Evolutionary conservation across 2,797 vertebrate genomes (phyloP), one percentile per base, ranked within the genome.

Genomic region (Halcyon smyrnensis): DNA sequence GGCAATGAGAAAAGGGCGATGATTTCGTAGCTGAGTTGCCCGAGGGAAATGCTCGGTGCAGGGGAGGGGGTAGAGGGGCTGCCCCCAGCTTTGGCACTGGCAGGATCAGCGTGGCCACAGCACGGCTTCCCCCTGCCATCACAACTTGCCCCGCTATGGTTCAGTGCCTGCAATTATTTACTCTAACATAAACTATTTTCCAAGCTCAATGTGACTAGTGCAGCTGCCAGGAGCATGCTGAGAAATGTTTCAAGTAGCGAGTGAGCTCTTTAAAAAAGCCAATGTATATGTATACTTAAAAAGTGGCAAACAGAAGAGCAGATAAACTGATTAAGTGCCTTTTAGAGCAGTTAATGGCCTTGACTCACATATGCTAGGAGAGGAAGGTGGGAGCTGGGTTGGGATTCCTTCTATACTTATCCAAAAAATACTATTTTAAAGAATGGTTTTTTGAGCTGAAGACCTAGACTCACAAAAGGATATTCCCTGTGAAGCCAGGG

Each of bases 281-380:
- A 95, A 27, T 91, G 70, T 98, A 98, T 99, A 97, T 91, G 98
- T 98, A 84, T 87, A 54, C 87, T 91, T 95, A 90, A 92, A 94
- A 96, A 98, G 98, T 97, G 98, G 98, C 98, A 97, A 97, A 97
- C 87, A 98, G 98, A 98, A 98, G 98, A 98, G 98, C 98, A 97
- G 98, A 98, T 97, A 96, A 98, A 98, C 74, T 97, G 97, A 98
- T 97, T 94, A 96, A 98, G 98, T 97, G 98, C 97, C 97, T 97
- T 98, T 98, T 98, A 97, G 97, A 98, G 98, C 97, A 97, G 94
- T 73, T 87, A 96, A 97, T 93, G 95, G 97, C 97, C 97, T 98
- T 97, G 94, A 97, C 98, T 97, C 96, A 36, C 80, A 87, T 95
- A 94, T 83, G 45, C 87, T 96, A 87, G 97, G 95, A 96, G 93